phyloP scores from a whole-genome alignment of 2,113 vertebrate species.

The Spizaetus ornatus region DNA sequence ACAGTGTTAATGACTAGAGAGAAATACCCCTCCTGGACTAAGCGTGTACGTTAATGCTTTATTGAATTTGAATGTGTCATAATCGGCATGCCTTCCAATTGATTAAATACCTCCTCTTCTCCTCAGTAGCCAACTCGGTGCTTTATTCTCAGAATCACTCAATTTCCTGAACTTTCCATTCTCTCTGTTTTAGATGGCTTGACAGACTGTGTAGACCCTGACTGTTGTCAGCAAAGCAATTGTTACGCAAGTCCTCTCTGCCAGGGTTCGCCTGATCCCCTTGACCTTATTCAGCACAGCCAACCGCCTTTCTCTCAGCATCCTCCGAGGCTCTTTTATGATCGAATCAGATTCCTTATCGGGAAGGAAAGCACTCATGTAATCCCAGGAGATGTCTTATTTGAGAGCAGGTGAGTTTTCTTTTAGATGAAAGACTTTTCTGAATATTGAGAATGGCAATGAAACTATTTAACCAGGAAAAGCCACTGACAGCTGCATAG shows the following conservation, averaged over 20 bases:
- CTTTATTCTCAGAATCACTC: background rate
- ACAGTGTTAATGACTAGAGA: background rate
- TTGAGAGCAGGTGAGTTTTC: conserved; percentile 88
- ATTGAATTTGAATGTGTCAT: background rate
- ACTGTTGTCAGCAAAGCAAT: conserved; percentile 93
- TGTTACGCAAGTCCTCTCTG: conserved; percentile 90
- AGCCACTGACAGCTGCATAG: background rate
- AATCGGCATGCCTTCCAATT: background rate
- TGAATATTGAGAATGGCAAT: background rate
- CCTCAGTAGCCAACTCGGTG: background rate
- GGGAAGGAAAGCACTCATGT: conserved; percentile 93
- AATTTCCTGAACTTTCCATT: background rate
- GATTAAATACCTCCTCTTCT: background rate
- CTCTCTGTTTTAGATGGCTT: conserved; percentile 82
- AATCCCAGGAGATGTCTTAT: conserved; percentile 88
- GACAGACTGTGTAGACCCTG: conserved; percentile 93
- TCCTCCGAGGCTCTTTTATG: conserved; percentile 86
- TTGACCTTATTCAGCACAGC: conserved; percentile 90
- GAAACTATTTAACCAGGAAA: background rate
- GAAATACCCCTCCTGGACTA: background rate
- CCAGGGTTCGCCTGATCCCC: conserved; percentile 93
- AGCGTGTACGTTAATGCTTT: background rate
- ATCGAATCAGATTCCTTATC: conserved; percentile 90
- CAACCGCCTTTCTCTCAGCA: conserved; percentile 79
- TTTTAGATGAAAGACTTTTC: background rate